phyloP scores from a whole-genome alignment of 2,797 vertebrate species.

The Rallus crepitans region DNA sequence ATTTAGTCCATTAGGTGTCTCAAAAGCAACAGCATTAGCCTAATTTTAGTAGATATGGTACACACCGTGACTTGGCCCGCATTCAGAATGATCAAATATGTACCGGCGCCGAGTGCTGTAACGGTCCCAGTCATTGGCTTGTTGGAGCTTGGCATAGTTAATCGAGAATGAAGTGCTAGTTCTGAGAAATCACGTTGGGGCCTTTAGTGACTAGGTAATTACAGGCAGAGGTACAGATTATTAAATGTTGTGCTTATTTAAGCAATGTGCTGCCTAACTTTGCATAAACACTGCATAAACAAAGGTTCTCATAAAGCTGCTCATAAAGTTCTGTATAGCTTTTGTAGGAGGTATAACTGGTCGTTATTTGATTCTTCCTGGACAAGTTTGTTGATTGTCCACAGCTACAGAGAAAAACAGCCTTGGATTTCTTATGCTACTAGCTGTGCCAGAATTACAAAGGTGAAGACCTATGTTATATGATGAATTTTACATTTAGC shows the following conservation, averaged over 20 bases:
- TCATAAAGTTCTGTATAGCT: not conserved
- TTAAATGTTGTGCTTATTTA: constrained; percentile 34
- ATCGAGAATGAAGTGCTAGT: not conserved
- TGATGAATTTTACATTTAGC: not conserved
- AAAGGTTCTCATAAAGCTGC: not conserved
- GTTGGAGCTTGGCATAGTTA: not conserved
- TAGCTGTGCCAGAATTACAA: not conserved
- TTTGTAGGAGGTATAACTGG: not conserved
- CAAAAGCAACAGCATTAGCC: not conserved
- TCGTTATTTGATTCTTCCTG: not conserved
- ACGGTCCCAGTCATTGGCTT: not conserved
- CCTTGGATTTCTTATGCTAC: not conserved
- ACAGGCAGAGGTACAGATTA: constrained; percentile 24
- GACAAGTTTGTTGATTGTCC: not conserved
- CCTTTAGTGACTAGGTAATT: constrained; percentile 21
- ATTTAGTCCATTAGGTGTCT: not conserved
- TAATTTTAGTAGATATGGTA: not conserved
- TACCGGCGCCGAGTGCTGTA: not conserved
- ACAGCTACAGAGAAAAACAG: not conserved
- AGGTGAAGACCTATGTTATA: accelerated
- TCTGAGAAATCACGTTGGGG: constrained; percentile 22
- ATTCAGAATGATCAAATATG: not conserved
- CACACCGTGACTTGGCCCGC: not conserved
- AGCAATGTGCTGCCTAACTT: not conserved
- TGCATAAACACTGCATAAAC: not conserved